phyloP scores from a whole-genome alignment of 2,113 vertebrate genomes.

The Nettapus auritus region DNA sequence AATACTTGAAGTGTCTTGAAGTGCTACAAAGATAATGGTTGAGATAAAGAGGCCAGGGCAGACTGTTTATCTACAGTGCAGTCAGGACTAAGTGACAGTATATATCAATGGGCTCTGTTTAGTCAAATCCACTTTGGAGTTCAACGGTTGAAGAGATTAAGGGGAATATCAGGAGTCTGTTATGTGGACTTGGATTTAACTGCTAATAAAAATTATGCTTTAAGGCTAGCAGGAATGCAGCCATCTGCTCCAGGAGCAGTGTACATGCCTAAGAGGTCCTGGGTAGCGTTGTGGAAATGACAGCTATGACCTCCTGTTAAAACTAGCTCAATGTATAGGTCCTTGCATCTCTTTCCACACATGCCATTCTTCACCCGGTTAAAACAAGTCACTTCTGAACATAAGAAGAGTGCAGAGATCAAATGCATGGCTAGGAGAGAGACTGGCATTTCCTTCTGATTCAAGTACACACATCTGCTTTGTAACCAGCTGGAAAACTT shows the following conservation, averaged over 20 bases:
- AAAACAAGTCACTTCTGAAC: background rate
- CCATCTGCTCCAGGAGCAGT: background rate
- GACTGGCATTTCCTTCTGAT: background rate
- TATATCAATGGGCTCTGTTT: background rate
- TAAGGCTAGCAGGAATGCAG: background rate
- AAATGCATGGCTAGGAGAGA: background rate
- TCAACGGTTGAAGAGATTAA: background rate
- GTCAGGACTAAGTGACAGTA: background rate
- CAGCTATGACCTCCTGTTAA: background rate
- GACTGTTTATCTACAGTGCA: background rate
- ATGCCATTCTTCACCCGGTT: accelerated
- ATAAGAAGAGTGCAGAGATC: background rate
- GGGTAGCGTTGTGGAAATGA: background rate
- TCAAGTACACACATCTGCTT: background rate
- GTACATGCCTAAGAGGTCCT: background rate
- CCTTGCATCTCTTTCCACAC: background rate
- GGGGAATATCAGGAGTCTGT: background rate
- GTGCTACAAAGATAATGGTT: background rate
- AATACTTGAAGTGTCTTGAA: background rate
- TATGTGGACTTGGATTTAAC: background rate
- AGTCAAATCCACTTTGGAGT: background rate
- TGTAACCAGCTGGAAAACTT: background rate
- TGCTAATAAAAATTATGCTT: background rate
- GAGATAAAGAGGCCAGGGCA: background rate
- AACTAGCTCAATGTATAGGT: background rate